Percentiles rank a stretch among this genome's conserved stretches.
Conservation (phyloP, 2,797 vertebrate genomes). For the Semotilus atromaculatus region DNA sequence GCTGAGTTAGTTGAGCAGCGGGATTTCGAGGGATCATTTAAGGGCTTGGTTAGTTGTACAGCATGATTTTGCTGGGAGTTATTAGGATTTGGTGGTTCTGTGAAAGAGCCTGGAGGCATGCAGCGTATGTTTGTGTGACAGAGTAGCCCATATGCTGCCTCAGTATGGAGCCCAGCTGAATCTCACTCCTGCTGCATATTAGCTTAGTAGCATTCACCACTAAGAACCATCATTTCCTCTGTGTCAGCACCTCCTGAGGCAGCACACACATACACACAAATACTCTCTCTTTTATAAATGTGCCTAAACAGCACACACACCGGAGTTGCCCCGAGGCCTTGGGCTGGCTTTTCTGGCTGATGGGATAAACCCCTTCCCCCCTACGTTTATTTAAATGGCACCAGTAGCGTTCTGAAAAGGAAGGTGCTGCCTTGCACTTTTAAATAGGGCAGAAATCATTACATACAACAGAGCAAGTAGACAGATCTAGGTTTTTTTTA, state of each 20-base stretch:
- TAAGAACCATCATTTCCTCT: conserved; percentile 63
- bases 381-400: conserved; percentile 50
- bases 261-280: conserved; percentile 48
- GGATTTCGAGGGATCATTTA: conserved; percentile 15
- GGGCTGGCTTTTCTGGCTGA: conserved; percentile 38
- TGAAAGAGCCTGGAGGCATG: conserved; percentile 37
- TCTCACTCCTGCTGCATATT: conserved; percentile 54
- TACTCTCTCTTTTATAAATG: conserved; percentile 29
- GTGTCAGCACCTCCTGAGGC: conserved; percentile 62
- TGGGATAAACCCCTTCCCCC: conserved; percentile 41
- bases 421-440: conserved; percentile 60
- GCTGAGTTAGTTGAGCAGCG: conserved; percentile 1
- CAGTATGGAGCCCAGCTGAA: conserved; percentile 37
- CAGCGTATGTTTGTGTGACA: conserved; percentile 45
- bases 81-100: conserved; percentile 35
- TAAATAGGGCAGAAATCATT: conserved; percentile 51
- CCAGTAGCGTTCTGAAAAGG: conserved; percentile 27
- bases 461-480: conserved; percentile 19
- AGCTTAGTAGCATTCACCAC: conserved; percentile 39
- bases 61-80: conserved; percentile 30
- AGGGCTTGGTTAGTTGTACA: conserved; percentile 14
- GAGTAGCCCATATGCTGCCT: conserved; percentile 57
- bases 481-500: conserved; percentile 46
- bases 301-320: conserved; percentile 27
- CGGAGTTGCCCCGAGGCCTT: conserved; percentile 44